A percentile compares a stretch with the other conserved stretches of the same genome.
phyloP scores from a whole-genome alignment of 2,797 vertebrate species.

The Falco naumanni region DNA sequence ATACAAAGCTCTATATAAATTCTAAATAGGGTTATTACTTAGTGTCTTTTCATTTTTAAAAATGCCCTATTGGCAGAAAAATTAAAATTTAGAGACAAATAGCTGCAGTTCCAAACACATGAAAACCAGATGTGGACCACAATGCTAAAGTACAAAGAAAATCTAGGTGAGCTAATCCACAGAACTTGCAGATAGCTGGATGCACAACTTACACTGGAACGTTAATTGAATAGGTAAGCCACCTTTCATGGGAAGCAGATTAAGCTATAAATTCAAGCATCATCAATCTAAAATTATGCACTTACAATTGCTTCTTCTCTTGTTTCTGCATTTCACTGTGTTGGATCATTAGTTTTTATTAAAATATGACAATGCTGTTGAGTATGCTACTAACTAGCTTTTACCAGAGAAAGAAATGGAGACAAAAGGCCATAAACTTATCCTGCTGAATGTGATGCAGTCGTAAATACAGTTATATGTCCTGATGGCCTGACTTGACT shows the following conservation, averaged over 20 bases:
- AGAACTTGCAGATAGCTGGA: background rate
- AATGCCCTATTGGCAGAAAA: background rate
- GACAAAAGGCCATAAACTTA: background rate
- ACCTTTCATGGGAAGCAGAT: background rate
- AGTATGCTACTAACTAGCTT: background rate
- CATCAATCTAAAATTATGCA: slow-evolving; percentile 19
- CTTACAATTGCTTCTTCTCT: background rate
- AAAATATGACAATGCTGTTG: slow-evolving; percentile 15
- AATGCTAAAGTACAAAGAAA: background rate
- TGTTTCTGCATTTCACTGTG: background rate
- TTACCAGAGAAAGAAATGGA: background rate
- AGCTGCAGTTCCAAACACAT: background rate
- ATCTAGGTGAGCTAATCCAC: background rate
- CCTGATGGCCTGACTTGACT: background rate
- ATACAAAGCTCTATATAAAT: background rate
- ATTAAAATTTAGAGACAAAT: background rate
- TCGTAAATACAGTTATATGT: background rate
- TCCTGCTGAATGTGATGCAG: background rate
- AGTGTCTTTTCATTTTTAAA: background rate
- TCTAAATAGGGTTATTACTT: background rate
- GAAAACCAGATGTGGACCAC: background rate
- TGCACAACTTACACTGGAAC: background rate
- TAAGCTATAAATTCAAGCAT: slow-evolving; percentile 2
- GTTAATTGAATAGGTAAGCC: background rate
- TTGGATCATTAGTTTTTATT: slow-evolving; percentile 54